Evolutionary conservation across 2,797 vertebrate species (phyloP).

Genomic region (Pseudomugil gertrudae): DNA sequence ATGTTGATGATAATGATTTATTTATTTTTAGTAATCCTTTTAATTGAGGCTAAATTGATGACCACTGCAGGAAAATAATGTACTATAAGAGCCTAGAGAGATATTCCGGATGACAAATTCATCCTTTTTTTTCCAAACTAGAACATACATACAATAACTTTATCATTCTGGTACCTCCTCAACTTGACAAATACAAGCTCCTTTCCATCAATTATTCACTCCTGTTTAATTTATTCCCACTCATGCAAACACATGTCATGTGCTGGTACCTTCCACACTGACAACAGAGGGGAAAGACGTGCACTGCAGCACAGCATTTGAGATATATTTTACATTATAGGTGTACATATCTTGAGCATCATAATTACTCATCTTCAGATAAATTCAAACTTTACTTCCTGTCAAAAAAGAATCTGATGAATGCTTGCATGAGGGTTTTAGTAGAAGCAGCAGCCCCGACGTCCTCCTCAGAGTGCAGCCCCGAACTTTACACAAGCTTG

Average conservation of each 20-base stretch:
- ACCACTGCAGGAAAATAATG: slow-evolving; percentile 5
- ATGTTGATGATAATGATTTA: slow-evolving; percentile 53
- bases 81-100: neutral
- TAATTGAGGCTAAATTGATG: slow-evolving; percentile 38
- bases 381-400: slow-evolving; percentile 79
- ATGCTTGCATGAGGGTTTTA: slow-evolving; percentile 78
- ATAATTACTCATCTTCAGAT: slow-evolving; percentile 73
- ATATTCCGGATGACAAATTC: slow-evolving; percentile 16
- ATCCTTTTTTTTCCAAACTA: slow-evolving; percentile 33
- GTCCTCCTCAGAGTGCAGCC: slow-evolving; percentile 68
- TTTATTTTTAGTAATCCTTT: slow-evolving; percentile 48
- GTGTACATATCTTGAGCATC: slow-evolving; percentile 74
- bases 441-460: slow-evolving; percentile 66
- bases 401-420: slow-evolving; percentile 73
- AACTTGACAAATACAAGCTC: slow-evolving; percentile 42
- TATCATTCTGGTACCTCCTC: slow-evolving; percentile 42
- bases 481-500: slow-evolving; percentile 77
- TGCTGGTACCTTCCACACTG: slow-evolving; percentile 48
- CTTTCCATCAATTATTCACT: slow-evolving; percentile 64
- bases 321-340: slow-evolving; percentile 67
- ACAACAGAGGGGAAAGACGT: slow-evolving; percentile 38
- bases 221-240: slow-evolving; percentile 54
- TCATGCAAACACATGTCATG: slow-evolving; percentile 44
- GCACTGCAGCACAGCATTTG: slow-evolving; percentile 31
- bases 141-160: slow-evolving; percentile 41